Base-by-base conservation (phyloP, 2,888 invertebrate species). In the Chelonus formosanus region DNA sequence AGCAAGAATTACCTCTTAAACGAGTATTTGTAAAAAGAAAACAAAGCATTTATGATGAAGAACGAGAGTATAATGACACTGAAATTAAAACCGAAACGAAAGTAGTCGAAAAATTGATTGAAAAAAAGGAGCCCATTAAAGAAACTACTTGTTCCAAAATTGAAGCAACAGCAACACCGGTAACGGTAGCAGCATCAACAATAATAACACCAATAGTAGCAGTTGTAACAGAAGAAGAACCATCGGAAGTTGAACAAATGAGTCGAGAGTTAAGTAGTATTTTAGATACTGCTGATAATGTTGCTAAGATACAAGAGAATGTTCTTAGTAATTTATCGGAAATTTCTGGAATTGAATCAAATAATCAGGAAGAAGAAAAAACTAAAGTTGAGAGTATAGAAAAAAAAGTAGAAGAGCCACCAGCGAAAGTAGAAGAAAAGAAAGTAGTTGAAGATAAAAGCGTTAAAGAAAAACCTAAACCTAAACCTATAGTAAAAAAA, bases 21-120 rank as follows among this genome's bases (percentile, higher is more conserved):
- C 86, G 88, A 57, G 89, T 89, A 52, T 83, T 89, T 62, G 88
- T 88, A 63, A 89, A 89, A 72, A 82, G 89, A 45, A 87, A 89
- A 75, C 85, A 89, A 79, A 82, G 84, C 44, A 80, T 84, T 65
- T 84, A 84, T 40, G 84, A 84, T 36, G 84, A 84, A 63, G 84
- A 81, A 53, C 78, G 80, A 20, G 84, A 83, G 40, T 84, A 84
- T 50, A 76, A 77, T 43, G 83, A 83, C n/a, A 73, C 70, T 31
- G 74, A 73, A 3, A 56, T 52, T 0, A 63, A 71, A 54, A 47
- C 67, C 8, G 35, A 20, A 20, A 20, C 2, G 2, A 20, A 20
- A 20, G 20, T 20, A 20, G 5, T 5, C 35, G 4, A 63, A 32
- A 40, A 50, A 3, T 3, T n/a, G 3, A 48, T 45, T 34, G 64